phyloP scores from a whole-genome alignment of 2,113 vertebrate species.

The Choloepus hoffmanni region DNA sequence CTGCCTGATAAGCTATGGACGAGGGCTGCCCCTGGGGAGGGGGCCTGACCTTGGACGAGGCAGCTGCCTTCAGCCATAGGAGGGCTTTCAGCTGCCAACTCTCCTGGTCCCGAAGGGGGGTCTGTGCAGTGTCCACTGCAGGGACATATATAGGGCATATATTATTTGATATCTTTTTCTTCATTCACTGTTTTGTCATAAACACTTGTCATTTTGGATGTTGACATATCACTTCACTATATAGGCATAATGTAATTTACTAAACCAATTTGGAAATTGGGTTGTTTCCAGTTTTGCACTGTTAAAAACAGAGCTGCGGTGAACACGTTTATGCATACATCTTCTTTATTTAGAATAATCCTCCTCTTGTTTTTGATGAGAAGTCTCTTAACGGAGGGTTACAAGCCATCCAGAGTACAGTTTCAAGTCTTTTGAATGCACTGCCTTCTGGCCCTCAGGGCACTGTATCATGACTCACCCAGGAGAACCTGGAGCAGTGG shows the following conservation, averaged over 20 bases:
- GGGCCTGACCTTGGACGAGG: not conserved
- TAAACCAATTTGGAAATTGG: not conserved
- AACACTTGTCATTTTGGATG: not conserved
- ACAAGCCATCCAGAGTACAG: not conserved
- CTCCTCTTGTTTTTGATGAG: not conserved
- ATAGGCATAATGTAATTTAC: not conserved
- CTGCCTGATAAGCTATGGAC: not conserved
- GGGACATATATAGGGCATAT: not conserved
- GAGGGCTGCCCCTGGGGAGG: not conserved
- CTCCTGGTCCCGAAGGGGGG: not conserved
- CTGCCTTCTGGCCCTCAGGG: not conserved
- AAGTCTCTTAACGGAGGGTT: not conserved
- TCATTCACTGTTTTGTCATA: not conserved
- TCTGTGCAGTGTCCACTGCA: fast-evolving
- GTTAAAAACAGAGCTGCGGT: too few relatives aligned
- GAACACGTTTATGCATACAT: not conserved
- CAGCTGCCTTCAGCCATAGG: not conserved
- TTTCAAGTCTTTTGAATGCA: not conserved
- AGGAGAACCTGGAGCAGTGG: not conserved
- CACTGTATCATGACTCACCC: not conserved
- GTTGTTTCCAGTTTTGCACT: not conserved
- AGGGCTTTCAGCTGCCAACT: not conserved
- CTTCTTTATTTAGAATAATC: not conserved
- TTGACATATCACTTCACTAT: too few relatives aligned
- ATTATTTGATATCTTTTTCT: not conserved